These are phyloP conservation scores for Tiliacea citrago DNA, from an alignment of 2,888 invertebrate species.

Conservation along the genomic window DNA sequence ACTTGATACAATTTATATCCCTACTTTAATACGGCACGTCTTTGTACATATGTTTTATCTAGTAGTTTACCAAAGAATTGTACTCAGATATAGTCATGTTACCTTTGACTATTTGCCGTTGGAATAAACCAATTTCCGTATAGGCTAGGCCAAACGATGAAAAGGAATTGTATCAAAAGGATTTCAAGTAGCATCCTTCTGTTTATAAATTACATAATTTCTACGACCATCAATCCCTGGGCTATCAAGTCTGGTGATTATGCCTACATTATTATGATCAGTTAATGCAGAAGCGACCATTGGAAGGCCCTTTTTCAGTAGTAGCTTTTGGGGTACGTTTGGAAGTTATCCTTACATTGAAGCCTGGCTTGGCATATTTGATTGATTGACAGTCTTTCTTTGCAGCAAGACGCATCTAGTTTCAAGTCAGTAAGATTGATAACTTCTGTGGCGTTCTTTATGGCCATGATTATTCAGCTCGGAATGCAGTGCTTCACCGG, in stretches of 20 bases:
- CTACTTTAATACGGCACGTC: not conserved
- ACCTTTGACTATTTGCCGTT: not conserved
- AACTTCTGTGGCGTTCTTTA: slow-evolving; percentile 86
- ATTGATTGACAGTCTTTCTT: slow-evolving; percentile 37
- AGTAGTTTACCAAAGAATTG: not conserved
- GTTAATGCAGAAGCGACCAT: not conserved
- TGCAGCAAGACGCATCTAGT: slow-evolving; percentile 86
- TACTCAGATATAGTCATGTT: not conserved
- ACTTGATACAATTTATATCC: slow-evolving; percentile 23
- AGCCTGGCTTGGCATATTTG: not conserved
- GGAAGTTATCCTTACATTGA: not conserved
- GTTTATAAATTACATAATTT: not conserved
- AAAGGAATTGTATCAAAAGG: not conserved
- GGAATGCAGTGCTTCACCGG: slow-evolving; percentile 87
- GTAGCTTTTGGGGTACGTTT: not conserved
- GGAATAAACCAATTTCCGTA: not conserved
- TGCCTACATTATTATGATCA: not conserved
- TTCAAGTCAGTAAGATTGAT: slow-evolving; percentile 83
- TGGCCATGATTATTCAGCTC: slow-evolving; percentile 86
- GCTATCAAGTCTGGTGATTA: not conserved
- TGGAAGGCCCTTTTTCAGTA: not conserved
- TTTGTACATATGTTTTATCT: not conserved
- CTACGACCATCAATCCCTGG: not conserved
- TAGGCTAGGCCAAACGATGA: not conserved
- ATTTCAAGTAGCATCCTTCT: not conserved